These are phyloP conservation scores for Irena cyanogastra DNA, from an alignment of 2,113 vertebrate species.

Conservation along the genomic window DNA sequence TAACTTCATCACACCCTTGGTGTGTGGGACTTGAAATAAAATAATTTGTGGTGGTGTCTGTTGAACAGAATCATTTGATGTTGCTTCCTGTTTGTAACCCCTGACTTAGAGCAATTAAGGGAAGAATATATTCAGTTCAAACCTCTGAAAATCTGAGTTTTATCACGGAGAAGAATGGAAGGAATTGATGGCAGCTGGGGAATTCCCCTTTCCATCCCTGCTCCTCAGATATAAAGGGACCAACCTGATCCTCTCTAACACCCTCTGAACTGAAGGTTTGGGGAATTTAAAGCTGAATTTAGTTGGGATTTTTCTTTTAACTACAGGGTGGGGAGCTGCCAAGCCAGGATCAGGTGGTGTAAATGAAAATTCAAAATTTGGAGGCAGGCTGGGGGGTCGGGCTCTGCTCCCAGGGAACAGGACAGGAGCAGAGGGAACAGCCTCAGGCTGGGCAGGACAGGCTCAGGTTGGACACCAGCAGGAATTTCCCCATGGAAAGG, in stretches of 20 bases:
- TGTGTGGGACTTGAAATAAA: constrained; percentile 16
- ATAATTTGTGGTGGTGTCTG: neutral
- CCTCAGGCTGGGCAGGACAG: neutral
- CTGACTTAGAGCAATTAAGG: neutral
- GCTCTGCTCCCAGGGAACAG: neutral
- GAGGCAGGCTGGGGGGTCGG: rapidly evolving
- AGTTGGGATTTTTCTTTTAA: neutral
- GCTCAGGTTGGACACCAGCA: rapidly evolving
- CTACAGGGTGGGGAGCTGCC: neutral
- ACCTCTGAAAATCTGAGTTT: neutral
- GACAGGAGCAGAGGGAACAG: neutral
- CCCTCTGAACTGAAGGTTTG: too few relatives aligned
- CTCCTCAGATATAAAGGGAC: too few relatives aligned
- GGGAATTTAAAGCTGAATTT: neutral
- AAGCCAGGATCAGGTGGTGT: neutral
- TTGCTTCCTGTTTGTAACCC: neutral
- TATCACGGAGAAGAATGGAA: neutral
- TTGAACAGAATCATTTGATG: constrained; percentile 3
- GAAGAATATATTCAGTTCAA: neutral
- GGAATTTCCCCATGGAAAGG: neutral
- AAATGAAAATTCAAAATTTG: neutral
- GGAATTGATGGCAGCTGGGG: neutral
- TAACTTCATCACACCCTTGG: neutral
- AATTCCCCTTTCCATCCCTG: neutral
- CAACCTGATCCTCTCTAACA: rapidly evolving